A percentile compares a stretch with the other conserved stretches of the same genome.
Conservation (phyloP, 2,888 invertebrate species). For the Leucophenga maculata region DNA sequence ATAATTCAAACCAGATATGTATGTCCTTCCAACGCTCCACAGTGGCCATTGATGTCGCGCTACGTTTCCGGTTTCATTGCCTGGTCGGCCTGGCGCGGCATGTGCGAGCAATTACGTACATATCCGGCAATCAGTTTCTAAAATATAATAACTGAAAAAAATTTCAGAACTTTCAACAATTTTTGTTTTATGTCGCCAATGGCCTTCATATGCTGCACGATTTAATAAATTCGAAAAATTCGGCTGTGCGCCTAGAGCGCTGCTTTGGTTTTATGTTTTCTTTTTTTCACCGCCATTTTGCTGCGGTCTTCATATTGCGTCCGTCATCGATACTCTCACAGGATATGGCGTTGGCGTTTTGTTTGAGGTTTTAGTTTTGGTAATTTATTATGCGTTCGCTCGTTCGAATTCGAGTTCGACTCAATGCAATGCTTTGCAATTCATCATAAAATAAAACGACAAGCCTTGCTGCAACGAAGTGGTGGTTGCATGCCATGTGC, state of each 20-base stretch:
- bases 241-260: background rate
- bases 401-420: background rate
- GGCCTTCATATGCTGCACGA: background rate
- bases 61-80: conserved; percentile 28
- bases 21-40: conserved; percentile 31
- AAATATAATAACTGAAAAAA: background rate
- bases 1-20: conserved; percentile 50
- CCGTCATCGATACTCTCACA: too few relatives aligned
- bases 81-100: conserved; percentile 31
- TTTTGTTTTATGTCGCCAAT: conserved; percentile 20
- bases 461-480: conserved; percentile 29
- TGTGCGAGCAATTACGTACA: conserved; percentile 53
- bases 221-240: conserved; percentile 10
- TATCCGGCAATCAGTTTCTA: conserved; percentile 61
- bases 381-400: conserved; percentile 43
- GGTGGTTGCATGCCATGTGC: background rate
- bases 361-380: conserved; percentile 13
- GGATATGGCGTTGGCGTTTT: background rate
- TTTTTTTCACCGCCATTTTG: background rate
- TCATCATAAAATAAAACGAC: conserved; percentile 52
- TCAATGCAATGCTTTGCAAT: conserved; percentile 45
- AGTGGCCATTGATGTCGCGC: background rate
- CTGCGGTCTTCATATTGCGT: too few relatives aligned
- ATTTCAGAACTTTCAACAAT: background rate
- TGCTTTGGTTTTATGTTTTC: too few relatives aligned